Evolutionary conservation across 2,888 invertebrate species (phyloP).

Genomic region (Stenolophus ochropezus): DNA sequence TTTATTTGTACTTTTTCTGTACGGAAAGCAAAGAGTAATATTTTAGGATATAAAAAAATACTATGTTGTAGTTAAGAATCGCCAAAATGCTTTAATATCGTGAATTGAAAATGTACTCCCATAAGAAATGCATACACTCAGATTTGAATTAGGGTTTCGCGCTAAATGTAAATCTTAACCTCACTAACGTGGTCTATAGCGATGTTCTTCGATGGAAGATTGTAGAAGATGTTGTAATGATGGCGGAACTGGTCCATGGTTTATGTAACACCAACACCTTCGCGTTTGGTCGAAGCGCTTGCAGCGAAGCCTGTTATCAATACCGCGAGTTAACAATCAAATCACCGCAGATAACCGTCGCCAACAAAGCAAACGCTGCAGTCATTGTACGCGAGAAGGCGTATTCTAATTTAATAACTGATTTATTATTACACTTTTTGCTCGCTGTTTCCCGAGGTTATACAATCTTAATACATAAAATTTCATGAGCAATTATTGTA

Average conservation of each 20-base stretch:
- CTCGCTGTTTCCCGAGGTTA: conserved; percentile 45
- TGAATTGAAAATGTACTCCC: too few species aligned
- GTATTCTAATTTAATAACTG: conserved; percentile 60
- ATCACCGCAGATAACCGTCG: conserved; percentile 27
- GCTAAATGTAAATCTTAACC: too few species aligned
- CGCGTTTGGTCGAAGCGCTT: conserved; percentile 5
- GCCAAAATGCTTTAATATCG: too few species aligned
- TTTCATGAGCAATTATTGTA: conserved; percentile 56
- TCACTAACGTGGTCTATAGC: too few species aligned
- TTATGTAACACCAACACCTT: conserved; percentile 51
- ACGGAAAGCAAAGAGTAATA: too few species aligned
- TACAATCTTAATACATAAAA: conserved; percentile 57
- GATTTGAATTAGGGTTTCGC: too few species aligned
- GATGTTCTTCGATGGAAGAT: conserved; percentile 25
- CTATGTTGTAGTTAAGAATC: too few species aligned
- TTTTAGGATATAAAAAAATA: too few species aligned
- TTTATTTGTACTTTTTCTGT: too few species aligned
- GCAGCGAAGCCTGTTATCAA: conserved; percentile 34
- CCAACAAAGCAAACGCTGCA: conserved; percentile 23
- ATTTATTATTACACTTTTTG: conserved; percentile 54
- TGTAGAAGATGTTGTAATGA: conserved; percentile 2
- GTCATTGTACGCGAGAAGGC: conserved; percentile 40
- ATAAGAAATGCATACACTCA: too few species aligned
- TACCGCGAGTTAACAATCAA: conserved; percentile 38
- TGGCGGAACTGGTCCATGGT: not conserved